phyloP scores from a whole-genome alignment of 1,140 invertebrate genomes.

The Vanessa tameamea region DNA sequence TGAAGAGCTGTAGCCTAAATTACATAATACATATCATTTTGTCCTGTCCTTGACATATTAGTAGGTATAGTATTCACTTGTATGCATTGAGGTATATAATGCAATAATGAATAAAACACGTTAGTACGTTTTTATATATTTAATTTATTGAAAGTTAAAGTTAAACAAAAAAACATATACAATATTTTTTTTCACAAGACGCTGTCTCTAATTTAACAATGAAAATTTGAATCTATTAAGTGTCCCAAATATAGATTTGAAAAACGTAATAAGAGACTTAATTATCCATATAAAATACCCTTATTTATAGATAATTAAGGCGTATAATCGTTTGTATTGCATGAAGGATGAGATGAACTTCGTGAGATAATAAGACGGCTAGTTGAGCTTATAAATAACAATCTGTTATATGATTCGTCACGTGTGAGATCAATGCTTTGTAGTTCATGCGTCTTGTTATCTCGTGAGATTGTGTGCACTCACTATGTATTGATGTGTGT shows the following conservation, averaged over 20 bases:
- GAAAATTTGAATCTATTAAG: constrained; percentile 30
- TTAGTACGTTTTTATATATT: too few relatives aligned
- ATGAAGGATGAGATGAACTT: constrained; percentile 21
- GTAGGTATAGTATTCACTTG: too few relatives aligned
- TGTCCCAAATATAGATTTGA: background rate
- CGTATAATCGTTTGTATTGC: constrained; percentile 3
- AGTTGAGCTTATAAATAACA: constrained; percentile 54
- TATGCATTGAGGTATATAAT: too few relatives aligned
- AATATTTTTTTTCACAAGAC: background rate
- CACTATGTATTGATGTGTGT: constrained; percentile 1
- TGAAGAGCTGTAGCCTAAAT: too few relatives aligned
- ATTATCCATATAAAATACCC: background rate
- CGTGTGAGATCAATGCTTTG: constrained; percentile 34
- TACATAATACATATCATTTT: too few relatives aligned
- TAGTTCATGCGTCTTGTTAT: constrained; percentile 31
- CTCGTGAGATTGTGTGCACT: constrained; percentile 3
- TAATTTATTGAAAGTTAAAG: too few relatives aligned
- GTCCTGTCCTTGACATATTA: too few relatives aligned
- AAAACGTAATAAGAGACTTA: background rate
- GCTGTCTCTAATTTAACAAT: constrained; percentile 22
- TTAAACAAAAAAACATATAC: background rate
- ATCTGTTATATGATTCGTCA: constrained; percentile 43
- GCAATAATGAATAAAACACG: too few relatives aligned
- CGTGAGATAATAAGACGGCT: constrained; percentile 49
- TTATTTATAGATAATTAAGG: constrained; percentile 5